Evolutionary conservation across 2,888 invertebrate species (phyloP).

Genomic region (Eupithecia dodoneata): DNA sequence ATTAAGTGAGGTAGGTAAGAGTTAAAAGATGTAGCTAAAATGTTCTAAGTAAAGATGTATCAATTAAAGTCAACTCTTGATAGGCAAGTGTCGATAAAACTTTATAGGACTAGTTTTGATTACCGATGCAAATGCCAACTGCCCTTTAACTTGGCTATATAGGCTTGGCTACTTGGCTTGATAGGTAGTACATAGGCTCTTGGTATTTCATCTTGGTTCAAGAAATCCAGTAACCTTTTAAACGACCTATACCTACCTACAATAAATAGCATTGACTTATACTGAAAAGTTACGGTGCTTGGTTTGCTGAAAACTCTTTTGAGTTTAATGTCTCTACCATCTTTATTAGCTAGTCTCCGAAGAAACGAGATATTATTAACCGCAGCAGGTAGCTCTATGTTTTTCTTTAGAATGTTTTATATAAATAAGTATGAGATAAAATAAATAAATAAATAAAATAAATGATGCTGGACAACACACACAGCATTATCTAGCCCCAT

Average conservation of each 20-base stretch:
- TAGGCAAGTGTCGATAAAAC: constrained; percentile 3
- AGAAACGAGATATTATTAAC: too few relatives aligned
- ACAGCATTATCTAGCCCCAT: too few relatives aligned
- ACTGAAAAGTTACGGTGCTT: not conserved
- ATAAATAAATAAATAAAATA: too few relatives aligned
- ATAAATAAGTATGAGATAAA: too few relatives aligned
- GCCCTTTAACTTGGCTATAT: constrained; percentile 30
- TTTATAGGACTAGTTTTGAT: constrained; percentile 24
- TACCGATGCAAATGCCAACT: constrained; percentile 11
- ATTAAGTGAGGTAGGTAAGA: not conserved
- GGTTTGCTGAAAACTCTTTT: not conserved
- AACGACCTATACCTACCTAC: too few relatives aligned
- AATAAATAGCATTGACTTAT: too few relatives aligned
- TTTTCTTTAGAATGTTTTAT: not conserved
- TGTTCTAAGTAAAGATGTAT: not conserved
- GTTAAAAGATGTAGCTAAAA: not conserved
- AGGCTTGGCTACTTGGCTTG: not conserved
- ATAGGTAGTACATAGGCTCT: not conserved
- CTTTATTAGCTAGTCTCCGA: too few relatives aligned
- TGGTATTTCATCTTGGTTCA: not conserved
- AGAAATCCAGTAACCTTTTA: not conserved
- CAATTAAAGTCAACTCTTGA: constrained; percentile 1
- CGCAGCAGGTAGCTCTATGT: not conserved
- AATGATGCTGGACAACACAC: too few relatives aligned
- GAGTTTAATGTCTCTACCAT: not conserved